Percentiles rank a stretch among this genome's conserved stretches.
Evolutionary conservation across 2,113 vertebrate species (phyloP).

Genomic region (Grus americana): DNA sequence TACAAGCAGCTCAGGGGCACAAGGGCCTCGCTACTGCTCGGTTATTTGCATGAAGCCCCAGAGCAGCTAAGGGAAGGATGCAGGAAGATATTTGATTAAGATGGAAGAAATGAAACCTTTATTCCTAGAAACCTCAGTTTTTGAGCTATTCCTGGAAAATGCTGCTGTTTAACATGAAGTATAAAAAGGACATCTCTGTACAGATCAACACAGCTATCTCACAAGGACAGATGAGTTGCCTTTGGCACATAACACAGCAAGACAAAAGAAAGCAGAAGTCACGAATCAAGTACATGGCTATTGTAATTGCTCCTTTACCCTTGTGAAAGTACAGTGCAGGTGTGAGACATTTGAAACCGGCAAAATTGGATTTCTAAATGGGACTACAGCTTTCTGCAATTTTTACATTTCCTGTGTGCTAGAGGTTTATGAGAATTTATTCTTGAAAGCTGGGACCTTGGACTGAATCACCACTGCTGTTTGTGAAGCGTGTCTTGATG

Average conservation of each 20-base stretch:
- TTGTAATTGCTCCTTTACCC: not conserved
- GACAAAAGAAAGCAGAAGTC: not conserved
- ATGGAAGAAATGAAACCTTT: not conserved
- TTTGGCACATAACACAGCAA: not conserved
- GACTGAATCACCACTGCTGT: not conserved
- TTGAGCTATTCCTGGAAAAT: not conserved
- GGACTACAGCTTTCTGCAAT: not conserved
- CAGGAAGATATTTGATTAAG: not conserved
- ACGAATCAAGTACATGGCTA: rapidly evolving
- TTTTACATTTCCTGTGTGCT: not conserved
- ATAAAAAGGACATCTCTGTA: not conserved
- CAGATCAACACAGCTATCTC: not conserved
- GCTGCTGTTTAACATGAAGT: not conserved
- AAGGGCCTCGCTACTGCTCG: not conserved
- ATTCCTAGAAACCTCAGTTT: not conserved
- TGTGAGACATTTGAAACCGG: not conserved
- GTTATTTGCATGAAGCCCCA: not conserved
- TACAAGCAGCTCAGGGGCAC: not conserved
- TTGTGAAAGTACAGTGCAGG: not conserved
- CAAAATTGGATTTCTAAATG: not conserved
- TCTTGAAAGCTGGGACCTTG: not conserved
- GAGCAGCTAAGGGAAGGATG: not conserved
- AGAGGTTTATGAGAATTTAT: not conserved
- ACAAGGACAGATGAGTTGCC: not conserved
- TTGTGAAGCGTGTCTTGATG: not conserved